These are phyloP conservation scores for Protomyctophum bolini DNA, from an alignment of 2,113 vertebrate genomes.

Conservation along the genomic window DNA sequence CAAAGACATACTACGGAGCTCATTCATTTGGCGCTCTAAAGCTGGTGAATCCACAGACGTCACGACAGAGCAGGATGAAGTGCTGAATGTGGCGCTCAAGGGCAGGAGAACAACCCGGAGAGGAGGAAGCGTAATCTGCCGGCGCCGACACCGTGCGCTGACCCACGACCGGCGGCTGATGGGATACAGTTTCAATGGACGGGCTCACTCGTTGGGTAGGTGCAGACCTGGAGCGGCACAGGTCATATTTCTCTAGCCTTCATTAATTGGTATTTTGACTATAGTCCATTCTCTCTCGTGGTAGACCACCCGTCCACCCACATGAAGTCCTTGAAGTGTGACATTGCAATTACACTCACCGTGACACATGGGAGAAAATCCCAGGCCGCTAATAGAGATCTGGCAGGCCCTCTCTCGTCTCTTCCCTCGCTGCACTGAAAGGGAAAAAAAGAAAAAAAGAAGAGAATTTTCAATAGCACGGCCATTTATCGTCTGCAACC, in stretches of 20 bases:
- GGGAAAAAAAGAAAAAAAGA: slow-evolving; percentile 60
- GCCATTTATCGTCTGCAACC: slow-evolving; percentile 60
- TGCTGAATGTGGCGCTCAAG: slow-evolving; percentile 58
- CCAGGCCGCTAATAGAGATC: slow-evolving; percentile 70
- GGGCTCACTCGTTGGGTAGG: slow-evolving; percentile 60
- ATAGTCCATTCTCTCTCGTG: slow-evolving; percentile 67
- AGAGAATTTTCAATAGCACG: slow-evolving; percentile 70
- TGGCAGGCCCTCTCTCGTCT: slow-evolving; percentile 27
- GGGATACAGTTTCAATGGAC: slow-evolving; percentile 76
- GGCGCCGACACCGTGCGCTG: slow-evolving; percentile 62
- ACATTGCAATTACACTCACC: slow-evolving; percentile 78
- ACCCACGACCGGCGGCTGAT: slow-evolving; percentile 70
- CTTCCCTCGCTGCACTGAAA: slow-evolving; percentile 47
- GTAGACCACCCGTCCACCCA: slow-evolving; percentile 65
- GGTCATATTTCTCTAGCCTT: slow-evolving; percentile 73
- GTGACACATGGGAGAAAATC: slow-evolving; percentile 75
- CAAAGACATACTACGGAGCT: slow-evolving; percentile 46
- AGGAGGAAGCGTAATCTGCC: slow-evolving; percentile 67
- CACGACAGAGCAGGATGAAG: slow-evolving; percentile 50
- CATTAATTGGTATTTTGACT: slow-evolving; percentile 81
- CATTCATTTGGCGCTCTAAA: slow-evolving; percentile 46
- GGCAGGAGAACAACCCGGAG: slow-evolving; percentile 53
- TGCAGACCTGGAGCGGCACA: slow-evolving; percentile 60
- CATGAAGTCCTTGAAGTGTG: slow-evolving; percentile 78
- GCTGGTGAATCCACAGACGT: slow-evolving; percentile 48